These are phyloP conservation scores for Malurus cyaneus DNA, from an alignment of 2,113 vertebrate species.

Conservation along the genomic window DNA sequence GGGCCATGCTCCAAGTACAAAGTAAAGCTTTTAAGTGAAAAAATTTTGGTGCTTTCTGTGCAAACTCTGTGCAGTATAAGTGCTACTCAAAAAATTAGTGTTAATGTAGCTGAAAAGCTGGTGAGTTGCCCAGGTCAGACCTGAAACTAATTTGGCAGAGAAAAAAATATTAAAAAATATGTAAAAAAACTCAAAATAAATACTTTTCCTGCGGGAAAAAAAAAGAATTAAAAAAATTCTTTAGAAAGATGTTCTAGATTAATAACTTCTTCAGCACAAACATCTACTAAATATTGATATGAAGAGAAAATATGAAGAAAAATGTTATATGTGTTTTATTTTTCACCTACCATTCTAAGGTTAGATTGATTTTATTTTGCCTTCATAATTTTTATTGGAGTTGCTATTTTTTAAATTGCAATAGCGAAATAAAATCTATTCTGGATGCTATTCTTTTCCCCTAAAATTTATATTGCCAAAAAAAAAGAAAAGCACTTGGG, in stretches of 20 bases:
- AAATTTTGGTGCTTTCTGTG: background rate
- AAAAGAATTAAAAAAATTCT: background rate
- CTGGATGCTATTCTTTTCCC: background rate
- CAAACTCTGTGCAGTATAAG: background rate
- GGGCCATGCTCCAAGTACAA: background rate
- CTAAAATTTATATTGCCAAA: background rate
- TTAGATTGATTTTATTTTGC: background rate
- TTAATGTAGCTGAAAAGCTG: background rate
- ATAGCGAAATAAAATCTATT: background rate
- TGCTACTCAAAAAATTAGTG: background rate
- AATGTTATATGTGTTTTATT: background rate
- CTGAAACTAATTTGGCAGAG: background rate
- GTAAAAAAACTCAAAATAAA: background rate
- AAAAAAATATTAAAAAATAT: background rate
- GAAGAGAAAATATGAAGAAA: background rate
- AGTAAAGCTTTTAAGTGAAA: slow-evolving; percentile 27
- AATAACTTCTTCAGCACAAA: background rate
- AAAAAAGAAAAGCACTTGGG: background rate
- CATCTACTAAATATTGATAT: background rate
- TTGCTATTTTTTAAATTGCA: background rate
- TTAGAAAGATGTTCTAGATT: background rate
- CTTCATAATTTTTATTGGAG: background rate
- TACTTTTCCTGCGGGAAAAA: background rate
- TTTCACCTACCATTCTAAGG: background rate
- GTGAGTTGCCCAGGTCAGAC: background rate